phyloP scores from a whole-genome alignment of 2,113 vertebrate genomes.

The Paradoxurus hermaphroditus region DNA sequence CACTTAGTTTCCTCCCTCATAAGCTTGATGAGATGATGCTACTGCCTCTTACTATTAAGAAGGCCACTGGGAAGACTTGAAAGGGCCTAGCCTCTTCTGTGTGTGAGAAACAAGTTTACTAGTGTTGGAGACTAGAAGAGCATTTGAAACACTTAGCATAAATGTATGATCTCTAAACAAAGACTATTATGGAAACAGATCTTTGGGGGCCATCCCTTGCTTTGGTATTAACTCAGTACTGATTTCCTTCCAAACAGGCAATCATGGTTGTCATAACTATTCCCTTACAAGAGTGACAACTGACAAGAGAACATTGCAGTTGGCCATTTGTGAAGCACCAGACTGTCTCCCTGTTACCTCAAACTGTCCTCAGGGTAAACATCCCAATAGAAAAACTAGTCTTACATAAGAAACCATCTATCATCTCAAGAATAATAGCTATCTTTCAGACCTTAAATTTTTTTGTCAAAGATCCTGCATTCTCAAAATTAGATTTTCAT shows the following conservation, averaged over 20 bases:
- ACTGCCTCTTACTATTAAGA: background rate
- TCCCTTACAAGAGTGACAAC: background rate
- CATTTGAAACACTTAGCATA: background rate
- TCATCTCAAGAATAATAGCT: background rate
- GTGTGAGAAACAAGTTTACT: background rate
- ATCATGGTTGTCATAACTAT: background rate
- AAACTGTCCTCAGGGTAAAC: background rate
- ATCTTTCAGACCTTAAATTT: background rate
- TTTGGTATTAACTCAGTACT: slow-evolving; percentile 36
- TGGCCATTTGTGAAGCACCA: background rate
- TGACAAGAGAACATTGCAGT: background rate
- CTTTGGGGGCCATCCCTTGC: background rate
- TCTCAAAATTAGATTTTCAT: background rate
- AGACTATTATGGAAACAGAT: background rate
- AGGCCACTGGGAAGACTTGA: background rate
- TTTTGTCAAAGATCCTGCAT: background rate
- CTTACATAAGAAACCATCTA: background rate
- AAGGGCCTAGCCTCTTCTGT: background rate
- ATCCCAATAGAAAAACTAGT: background rate
- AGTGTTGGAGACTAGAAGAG: background rate
- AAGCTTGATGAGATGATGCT: background rate
- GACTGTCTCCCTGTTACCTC: background rate
- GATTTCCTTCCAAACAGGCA: slow-evolving; percentile 6
- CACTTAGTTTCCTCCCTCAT: background rate
- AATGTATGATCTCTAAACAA: background rate